phyloP scores from a whole-genome alignment of 2,888 invertebrate genomes.

The Augochlorella aurata region DNA sequence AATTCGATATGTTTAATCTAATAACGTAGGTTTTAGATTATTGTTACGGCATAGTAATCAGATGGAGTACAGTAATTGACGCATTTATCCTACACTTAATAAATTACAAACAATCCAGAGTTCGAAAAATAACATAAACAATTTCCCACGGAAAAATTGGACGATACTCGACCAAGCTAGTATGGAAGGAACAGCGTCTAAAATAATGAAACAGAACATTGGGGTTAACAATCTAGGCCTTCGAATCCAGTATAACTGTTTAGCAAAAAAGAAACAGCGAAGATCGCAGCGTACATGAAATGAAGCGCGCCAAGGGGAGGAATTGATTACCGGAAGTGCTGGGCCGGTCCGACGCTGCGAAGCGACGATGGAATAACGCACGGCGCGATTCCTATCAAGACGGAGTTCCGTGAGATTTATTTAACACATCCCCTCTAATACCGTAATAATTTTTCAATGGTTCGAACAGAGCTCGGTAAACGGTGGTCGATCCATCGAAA shows the following conservation, averaged over 20 bases:
- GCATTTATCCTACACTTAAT: too few relatives aligned
- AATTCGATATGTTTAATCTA: too few relatives aligned
- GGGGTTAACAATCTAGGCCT: not conserved
- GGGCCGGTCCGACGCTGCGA: not conserved
- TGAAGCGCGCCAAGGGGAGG: not conserved
- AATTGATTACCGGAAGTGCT: constrained; percentile 4
- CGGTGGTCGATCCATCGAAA: not conserved
- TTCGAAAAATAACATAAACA: too few relatives aligned
- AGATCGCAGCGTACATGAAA: not conserved
- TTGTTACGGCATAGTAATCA: too few relatives aligned
- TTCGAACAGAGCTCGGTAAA: not conserved
- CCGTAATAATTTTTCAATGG: not conserved
- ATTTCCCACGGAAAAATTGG: too few relatives aligned
- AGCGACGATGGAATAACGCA: not conserved
- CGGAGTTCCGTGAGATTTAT: not conserved
- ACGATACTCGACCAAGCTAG: too few relatives aligned
- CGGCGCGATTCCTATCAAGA: not conserved
- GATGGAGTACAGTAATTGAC: too few relatives aligned
- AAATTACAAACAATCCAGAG: too few relatives aligned
- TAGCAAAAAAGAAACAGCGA: not conserved
- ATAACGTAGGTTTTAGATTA: too few relatives aligned
- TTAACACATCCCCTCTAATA: not conserved
- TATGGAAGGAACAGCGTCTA: too few relatives aligned
- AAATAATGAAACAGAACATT: not conserved
- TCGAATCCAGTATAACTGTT: not conserved